Evolutionary conservation across 2,797 vertebrate genomes (phyloP).

Genomic region (Cossypha dichroa): DNA sequence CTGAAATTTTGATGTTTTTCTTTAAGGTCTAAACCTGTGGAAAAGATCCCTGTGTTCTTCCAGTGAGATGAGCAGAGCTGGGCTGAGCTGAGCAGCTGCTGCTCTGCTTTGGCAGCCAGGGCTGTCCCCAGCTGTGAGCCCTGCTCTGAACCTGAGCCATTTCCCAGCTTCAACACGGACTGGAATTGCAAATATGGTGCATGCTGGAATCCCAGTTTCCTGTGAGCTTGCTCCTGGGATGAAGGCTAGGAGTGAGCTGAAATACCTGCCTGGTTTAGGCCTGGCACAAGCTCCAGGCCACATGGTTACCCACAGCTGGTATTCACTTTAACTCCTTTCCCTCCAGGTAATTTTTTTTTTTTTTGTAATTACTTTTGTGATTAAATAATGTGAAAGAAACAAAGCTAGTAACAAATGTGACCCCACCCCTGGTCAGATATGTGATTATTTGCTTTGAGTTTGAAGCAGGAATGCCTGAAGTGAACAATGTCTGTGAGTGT

Average conservation of each 20-base stretch:
- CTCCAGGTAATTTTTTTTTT: background rate
- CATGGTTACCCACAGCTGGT: background rate
- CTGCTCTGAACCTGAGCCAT: background rate
- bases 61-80: background rate
- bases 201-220: rapidly evolving
- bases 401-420: background rate
- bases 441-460: background rate
- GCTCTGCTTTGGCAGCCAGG: background rate
- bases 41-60: rapidly evolving
- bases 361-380: background rate
- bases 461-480: background rate
- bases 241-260: background rate
- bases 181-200: rapidly evolving
- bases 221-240: background rate
- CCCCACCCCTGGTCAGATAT: rapidly evolving
- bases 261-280: background rate
- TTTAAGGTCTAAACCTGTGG: background rate
- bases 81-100: background rate
- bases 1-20: background rate
- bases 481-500: background rate
- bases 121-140: rapidly evolving
- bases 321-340: background rate
- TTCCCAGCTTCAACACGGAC: rapidly evolving
- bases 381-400: background rate
- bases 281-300: background rate